These are phyloP conservation scores for Nasonia longicornis DNA, from an alignment of 1,140 invertebrate genomes.

Conservation along the genomic window DNA sequence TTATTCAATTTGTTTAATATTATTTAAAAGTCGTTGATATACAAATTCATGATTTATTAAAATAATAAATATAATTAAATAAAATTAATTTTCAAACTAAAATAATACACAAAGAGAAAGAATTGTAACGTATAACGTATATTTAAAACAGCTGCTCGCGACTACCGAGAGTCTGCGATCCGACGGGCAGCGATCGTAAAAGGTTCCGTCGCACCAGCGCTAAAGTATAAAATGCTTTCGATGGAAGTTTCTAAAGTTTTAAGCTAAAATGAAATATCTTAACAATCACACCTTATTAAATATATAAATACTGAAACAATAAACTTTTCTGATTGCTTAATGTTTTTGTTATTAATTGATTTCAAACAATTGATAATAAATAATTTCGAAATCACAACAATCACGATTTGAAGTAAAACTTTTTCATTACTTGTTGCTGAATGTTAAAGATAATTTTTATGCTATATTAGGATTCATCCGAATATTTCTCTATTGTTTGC, in stretches of 20 bases:
- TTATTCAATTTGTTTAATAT: too few relatives aligned
- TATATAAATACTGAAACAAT: too few relatives aligned
- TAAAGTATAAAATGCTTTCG: neutral
- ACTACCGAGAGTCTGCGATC: conserved; percentile 42
- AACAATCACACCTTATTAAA: too few relatives aligned
- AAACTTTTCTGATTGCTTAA: too few relatives aligned
- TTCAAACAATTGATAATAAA: too few relatives aligned
- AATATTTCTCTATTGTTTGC: too few relatives aligned
- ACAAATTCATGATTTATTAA: neutral
- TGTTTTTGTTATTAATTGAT: too few relatives aligned
- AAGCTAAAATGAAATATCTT: neutral
- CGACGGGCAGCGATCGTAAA: conserved; percentile 52
- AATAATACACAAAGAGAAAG: neutral
- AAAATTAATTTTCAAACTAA: neutral
- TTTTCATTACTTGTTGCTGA: too few relatives aligned
- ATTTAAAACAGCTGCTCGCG: neutral
- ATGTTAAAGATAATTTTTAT: too few relatives aligned
- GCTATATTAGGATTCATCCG: too few relatives aligned
- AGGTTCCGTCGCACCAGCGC: conserved; percentile 51
- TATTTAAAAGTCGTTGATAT: neutral
- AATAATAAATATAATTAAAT: neutral
- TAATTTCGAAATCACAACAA: too few relatives aligned
- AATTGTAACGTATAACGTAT: neutral
- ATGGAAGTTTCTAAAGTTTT: neutral
- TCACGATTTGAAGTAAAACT: too few relatives aligned